Conservation (phyloP, 2,113 vertebrate species). For the Pomatostomus ruficeps region DNA sequence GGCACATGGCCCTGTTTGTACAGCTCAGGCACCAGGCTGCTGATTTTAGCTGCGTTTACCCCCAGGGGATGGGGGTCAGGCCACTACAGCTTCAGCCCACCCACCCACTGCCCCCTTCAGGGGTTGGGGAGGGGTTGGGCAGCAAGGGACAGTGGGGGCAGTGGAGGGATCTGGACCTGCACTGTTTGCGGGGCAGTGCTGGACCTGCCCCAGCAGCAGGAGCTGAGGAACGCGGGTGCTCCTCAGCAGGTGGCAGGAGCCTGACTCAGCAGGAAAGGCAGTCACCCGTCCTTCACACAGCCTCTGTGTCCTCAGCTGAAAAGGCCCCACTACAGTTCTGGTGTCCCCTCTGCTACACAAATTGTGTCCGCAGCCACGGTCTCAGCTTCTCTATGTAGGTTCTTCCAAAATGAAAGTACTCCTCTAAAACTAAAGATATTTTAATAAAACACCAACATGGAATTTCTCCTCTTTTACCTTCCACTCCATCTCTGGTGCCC, state of each 20-base stretch:
- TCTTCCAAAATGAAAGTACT: accelerated
- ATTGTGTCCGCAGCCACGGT: accelerated
- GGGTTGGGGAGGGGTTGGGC: not conserved
- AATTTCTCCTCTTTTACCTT: not conserved
- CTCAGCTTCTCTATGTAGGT: not conserved
- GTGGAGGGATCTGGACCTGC: too few relatives aligned
- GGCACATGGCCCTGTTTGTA: accelerated
- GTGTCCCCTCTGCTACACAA: not conserved
- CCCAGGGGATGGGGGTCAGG: accelerated
- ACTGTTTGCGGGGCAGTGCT: not conserved
- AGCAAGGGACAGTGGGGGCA: accelerated
- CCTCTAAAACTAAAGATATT: not conserved
- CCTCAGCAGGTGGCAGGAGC: not conserved
- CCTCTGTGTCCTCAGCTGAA: too few relatives aligned
- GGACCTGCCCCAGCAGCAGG: too few relatives aligned
- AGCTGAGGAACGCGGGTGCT: accelerated
- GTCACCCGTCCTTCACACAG: too few relatives aligned
- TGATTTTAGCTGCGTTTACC: not conserved
- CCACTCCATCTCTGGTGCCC: too few relatives aligned
- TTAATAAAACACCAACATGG: accelerated
- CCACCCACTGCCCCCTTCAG: accelerated
- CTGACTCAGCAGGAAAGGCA: too few relatives aligned
- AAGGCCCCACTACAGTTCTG: not conserved
- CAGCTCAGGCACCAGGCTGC: not conserved
- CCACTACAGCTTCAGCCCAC: not conserved